phyloP scores from a whole-genome alignment of 2,888 invertebrate genomes.

The Metopia argyrocephala region DNA sequence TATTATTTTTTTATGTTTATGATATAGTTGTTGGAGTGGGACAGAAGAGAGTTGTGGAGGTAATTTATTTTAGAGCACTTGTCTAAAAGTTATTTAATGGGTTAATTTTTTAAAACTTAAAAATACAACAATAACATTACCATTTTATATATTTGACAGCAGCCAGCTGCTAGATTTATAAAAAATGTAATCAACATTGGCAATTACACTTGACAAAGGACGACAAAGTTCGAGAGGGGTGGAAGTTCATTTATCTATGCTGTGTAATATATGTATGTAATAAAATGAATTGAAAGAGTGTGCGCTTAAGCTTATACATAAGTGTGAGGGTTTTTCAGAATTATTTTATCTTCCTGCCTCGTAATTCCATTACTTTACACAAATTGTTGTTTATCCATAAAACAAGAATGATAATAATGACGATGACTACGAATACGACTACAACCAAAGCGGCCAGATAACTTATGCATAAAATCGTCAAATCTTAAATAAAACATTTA shows the following conservation, averaged over 20 bases:
- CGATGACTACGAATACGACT: background rate
- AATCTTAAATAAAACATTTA: no score
- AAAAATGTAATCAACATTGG: constrained; percentile 42
- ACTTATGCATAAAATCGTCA: background rate
- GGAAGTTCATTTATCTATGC: constrained; percentile 9
- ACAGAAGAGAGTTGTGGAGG: background rate
- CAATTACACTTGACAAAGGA: constrained; percentile 30
- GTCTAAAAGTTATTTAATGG: constrained; percentile 45
- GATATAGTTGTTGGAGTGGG: no score
- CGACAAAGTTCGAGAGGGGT: constrained; percentile 6
- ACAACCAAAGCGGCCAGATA: background rate
- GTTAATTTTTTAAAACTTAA: constrained; percentile 37
- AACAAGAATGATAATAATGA: background rate
- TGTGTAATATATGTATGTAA: background rate
- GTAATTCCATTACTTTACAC: no score
- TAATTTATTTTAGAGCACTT: constrained; percentile 36
- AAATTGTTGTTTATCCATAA: background rate
- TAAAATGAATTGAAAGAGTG: background rate
- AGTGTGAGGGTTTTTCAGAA: background rate
- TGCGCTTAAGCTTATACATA: background rate
- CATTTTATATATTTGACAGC: constrained; percentile 38
- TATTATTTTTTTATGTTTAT: background rate
- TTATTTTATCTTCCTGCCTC: no score
- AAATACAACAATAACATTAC: background rate
- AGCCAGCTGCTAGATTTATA: constrained; percentile 48